phyloP scores from a whole-genome alignment of 2,888 invertebrate genomes.

The Sceliomorpha sp. region DNA sequence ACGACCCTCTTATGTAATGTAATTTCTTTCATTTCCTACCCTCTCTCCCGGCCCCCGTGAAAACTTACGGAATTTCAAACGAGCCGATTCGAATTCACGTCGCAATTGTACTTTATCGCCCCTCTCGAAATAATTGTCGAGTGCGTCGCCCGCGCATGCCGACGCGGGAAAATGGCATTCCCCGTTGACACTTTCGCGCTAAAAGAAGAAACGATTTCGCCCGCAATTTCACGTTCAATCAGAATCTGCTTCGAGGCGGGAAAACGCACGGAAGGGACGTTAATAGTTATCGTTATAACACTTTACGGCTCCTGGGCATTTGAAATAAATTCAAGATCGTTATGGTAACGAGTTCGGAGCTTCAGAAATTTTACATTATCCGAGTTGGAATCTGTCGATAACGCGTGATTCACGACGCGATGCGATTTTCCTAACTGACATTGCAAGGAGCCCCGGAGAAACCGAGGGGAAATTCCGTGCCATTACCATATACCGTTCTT shows the following conservation, averaged over 20 bases:
- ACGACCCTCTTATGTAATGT: constrained; percentile 15
- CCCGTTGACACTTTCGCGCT: no score
- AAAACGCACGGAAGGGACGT: no score
- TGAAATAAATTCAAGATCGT: constrained; percentile 38
- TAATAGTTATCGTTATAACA: constrained; percentile 45
- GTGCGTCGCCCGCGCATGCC: no score
- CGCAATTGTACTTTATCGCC: no score
- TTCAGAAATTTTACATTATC: constrained; percentile 46
- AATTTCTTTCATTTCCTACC: constrained; percentile 4
- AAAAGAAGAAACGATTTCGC: no score
- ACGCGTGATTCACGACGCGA: constrained; percentile 43
- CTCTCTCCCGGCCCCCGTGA: no score
- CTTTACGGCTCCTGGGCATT: constrained; percentile 22
- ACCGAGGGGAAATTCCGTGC: constrained; percentile 40
- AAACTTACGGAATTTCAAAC: no score
- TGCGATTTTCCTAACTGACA: constrained; percentile 48
- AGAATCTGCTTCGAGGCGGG: no score
- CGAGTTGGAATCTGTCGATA: constrained; percentile 46
- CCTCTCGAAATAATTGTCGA: no score
- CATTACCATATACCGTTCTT: constrained; percentile 50
- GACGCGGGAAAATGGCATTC: no score
- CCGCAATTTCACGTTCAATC: no score
- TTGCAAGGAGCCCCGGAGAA: constrained; percentile 34
- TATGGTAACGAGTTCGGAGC: constrained; percentile 42
- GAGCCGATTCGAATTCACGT: no score